phyloP scores from a whole-genome alignment of 2,888 invertebrate genomes.

The Lomographa bimaculata region DNA sequence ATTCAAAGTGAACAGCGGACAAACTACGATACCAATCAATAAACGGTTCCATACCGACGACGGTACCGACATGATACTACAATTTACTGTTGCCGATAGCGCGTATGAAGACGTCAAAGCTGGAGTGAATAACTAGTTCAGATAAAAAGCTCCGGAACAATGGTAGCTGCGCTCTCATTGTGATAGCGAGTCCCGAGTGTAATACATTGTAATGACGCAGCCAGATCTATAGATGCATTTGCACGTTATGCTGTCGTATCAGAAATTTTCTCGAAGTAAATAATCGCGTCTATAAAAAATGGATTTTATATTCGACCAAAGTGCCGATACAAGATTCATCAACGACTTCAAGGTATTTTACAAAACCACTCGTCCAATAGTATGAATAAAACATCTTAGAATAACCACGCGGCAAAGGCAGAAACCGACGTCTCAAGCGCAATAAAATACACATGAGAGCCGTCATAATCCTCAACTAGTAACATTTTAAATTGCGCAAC shows the following conservation, averaged over 20 bases:
- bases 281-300: constrained; percentile 19
- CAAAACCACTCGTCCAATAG: constrained; percentile 47
- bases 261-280: constrained; percentile 13
- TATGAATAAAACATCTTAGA: constrained; percentile 53
- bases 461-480: constrained; percentile 51
- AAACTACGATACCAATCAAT: constrained; percentile 83
- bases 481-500: constrained; percentile 60
- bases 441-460: constrained; percentile 52
- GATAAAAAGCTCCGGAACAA: constrained; percentile 69
- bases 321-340: constrained; percentile 27
- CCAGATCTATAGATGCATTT: constrained; percentile 43
- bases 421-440: constrained; percentile 43
- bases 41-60: constrained; percentile 82
- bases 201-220: constrained; percentile 49
- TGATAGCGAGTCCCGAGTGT: constrained; percentile 56
- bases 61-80: constrained; percentile 79
- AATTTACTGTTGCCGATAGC: constrained; percentile 77
- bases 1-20: constrained; percentile 83
- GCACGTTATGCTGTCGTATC: constrained; percentile 23
- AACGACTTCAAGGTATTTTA: constrained; percentile 33
- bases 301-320: constrained; percentile 25
- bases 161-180: constrained; percentile 66
- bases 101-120: constrained; percentile 78
- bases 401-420: constrained; percentile 40
- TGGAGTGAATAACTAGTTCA: constrained; percentile 61